These are phyloP conservation scores for Sinhomidia bicolor DNA, from an alignment of 2,888 invertebrate genomes.

Conservation along the genomic window DNA sequence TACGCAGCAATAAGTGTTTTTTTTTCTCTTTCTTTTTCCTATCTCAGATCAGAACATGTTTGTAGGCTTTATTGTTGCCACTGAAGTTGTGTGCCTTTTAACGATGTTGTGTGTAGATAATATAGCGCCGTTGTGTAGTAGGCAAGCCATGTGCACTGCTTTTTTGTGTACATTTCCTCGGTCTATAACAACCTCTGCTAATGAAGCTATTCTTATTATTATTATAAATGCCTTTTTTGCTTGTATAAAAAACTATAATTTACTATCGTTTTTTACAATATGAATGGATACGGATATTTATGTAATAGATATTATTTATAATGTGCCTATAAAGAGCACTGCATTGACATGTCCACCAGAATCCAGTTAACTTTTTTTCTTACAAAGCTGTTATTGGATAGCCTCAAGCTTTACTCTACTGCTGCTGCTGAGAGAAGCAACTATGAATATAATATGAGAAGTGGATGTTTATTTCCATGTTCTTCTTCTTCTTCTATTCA, in stretches of 20 bases:
- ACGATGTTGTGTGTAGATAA: conserved; percentile 17
- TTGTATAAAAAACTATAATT: neutral
- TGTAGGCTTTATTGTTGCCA: neutral
- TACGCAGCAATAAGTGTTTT: neutral
- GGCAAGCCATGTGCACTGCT: neutral
- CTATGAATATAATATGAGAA: neutral
- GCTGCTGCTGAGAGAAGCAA: neutral
- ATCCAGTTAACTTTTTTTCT: neutral
- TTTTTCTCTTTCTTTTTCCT: neutral
- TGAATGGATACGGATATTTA: neutral
- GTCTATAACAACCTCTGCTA: conserved; percentile 29
- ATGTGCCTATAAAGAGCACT: neutral
- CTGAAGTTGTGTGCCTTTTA: conserved; percentile 4
- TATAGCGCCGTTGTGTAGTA: neutral
- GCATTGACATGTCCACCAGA: conserved; percentile 28
- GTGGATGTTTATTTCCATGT: neutral
- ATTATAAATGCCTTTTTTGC: conserved; percentile 6
- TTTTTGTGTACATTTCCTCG: neutral
- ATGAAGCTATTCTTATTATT: conserved; percentile 29
- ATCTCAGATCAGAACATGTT: neutral
- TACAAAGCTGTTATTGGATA: conserved; percentile 12
- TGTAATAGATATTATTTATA: no score
- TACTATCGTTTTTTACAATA: neutral
- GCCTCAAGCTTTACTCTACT: neutral
- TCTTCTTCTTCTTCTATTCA: neutral